Evolutionary conservation across 2,888 invertebrate species (phyloP).

Genomic region (Trichogramma evanescens): DNA sequence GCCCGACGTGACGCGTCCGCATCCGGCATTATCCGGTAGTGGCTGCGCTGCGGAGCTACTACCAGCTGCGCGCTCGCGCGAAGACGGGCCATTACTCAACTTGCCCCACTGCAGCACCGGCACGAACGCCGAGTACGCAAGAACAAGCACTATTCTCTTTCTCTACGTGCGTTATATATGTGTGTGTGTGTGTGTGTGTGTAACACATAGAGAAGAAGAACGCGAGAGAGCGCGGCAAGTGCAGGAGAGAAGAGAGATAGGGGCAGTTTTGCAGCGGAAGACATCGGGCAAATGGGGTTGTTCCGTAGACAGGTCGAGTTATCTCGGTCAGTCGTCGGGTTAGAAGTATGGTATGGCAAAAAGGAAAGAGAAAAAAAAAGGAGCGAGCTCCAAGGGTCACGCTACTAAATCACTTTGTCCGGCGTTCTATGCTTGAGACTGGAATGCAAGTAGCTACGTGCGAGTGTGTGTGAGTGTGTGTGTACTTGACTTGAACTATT

Average conservation of each 20-base stretch:
- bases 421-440: no score
- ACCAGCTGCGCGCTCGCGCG: constrained; percentile 25
- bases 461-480: background rate
- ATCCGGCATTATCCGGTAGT: constrained; percentile 28
- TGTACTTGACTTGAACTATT: background rate
- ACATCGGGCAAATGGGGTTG: constrained; percentile 46
- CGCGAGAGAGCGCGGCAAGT: background rate
- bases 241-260: constrained; percentile 19
- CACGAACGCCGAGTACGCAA: constrained; percentile 25
- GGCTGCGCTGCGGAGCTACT: background rate
- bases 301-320: constrained; percentile 45
- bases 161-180: no score
- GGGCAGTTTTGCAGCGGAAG: constrained; percentile 45
- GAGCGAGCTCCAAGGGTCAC: constrained; percentile 31
- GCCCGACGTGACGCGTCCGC: constrained; percentile 6
- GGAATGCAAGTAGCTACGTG: background rate
- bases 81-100: constrained; percentile 37
- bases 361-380: no score
- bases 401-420: constrained; percentile 42
- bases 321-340: constrained; percentile 45
- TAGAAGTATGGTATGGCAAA: no score
- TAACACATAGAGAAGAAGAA: background rate
- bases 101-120: no score
- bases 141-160: background rate
- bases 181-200: no score